Base-by-base conservation (phyloP, 2,888 invertebrate species). In the Adelognathus sp. region DNA sequence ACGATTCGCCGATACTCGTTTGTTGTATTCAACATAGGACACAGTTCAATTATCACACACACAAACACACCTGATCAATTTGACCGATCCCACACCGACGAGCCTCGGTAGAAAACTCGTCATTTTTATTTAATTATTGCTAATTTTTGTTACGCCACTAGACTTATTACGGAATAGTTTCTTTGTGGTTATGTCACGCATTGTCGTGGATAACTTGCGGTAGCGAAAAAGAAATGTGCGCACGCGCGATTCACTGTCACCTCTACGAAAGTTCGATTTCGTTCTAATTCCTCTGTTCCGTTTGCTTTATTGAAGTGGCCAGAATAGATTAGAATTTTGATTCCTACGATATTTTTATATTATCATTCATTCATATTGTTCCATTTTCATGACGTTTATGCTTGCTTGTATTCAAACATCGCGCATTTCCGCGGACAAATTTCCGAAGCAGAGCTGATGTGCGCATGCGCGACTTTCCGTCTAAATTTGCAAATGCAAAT, bases 1-100 rank as follows among this genome's bases (percentile, higher is more conserved):
- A 63, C 39, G 16, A 29, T 56, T 44, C n/a, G 44, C 56, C 33
- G 69, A 69, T 31, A 24, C 9, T 58, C 31, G 9, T 24, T 44
- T 18, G 7, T 21, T 9, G n/a, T 21, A 18, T 24, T 36, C 6
- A 24, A 21, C 18, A 7, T 33, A n/a, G 6, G 1, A n/a, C 18
- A 24, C 0, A 4, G 4, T 31, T n/a, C n/a, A 6, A n/a, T 27
- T 52, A 39, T 61, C 50, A 36, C 21, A 61, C 79, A 18, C 31
- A 79, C 50, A 36, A n/a, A 61, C 79, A 18, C 31, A 79, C 79
- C 79, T 79, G 56, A 79, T 76, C 21, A 79, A 58, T 79, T 79
- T 75, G 11, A 79, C 63, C 2, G 79, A 79, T 27, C 75, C 79
- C 29, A 76, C 67, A 21, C 75, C 79, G n/a, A 79, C 44, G n/a